These are phyloP conservation scores for Drosophila bocki DNA, from an alignment of 1,140 invertebrate genomes.

Conservation along the genomic window DNA sequence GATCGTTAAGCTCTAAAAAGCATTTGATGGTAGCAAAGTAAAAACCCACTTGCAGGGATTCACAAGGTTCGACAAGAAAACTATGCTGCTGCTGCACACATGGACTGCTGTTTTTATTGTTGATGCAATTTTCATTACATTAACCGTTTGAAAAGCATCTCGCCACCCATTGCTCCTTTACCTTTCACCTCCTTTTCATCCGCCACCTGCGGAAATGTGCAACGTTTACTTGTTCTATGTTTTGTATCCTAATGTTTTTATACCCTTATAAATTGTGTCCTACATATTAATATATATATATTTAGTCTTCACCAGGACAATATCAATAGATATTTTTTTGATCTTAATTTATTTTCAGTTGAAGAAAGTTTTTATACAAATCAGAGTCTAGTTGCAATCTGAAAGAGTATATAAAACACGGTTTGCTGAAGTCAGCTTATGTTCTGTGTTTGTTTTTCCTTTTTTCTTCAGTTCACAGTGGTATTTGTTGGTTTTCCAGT, in stretches of 20 bases:
- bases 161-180: not conserved
- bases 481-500: conserved; percentile 68
- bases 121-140: conserved; percentile 78
- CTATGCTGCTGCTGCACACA: conserved; percentile 29
- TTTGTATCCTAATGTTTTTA: conserved; percentile 44
- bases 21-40: conserved; percentile 8
- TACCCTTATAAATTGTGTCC: not conserved
- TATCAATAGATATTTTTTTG: not conserved
- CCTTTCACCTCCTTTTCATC: not conserved
- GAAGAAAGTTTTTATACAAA: not conserved
- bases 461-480: conserved; percentile 52
- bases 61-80: not conserved
- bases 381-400: not conserved
- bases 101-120: conserved; percentile 72
- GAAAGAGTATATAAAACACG: not conserved
- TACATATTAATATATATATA: not conserved
- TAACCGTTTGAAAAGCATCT: conserved; percentile 63
- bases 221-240: conserved; percentile 45
- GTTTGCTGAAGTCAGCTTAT: not conserved
- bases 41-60: conserved; percentile 49
- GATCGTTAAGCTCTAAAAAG: conserved; percentile 46
- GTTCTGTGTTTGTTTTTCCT: not conserved
- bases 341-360: not conserved
- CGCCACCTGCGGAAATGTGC: conserved; percentile 28
- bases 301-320: not conserved